A percentile compares a stretch with the other conserved stretches of the same genome.
Evolutionary conservation across 1,140 invertebrate genomes (phyloP).

Genomic region (Euwallacea fornicatus): DNA sequence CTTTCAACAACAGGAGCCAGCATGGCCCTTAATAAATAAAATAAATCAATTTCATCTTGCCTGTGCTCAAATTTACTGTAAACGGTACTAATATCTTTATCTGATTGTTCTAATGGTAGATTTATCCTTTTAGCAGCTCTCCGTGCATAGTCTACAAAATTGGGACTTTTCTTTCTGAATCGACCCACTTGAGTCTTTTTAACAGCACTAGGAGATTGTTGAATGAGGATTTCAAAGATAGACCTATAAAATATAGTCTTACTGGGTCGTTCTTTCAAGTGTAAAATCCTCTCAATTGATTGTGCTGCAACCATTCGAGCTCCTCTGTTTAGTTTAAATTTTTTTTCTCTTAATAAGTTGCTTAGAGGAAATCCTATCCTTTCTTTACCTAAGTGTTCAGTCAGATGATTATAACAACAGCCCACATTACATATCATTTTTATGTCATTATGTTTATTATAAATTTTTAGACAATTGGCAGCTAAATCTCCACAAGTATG

Average conservation of each 20-base stretch:
- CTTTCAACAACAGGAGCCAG: conserved; percentile 83
- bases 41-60: conserved; percentile 71
- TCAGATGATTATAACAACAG: conserved; percentile 87
- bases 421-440: conserved; percentile 76
- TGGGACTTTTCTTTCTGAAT: conserved; percentile 59
- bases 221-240: conserved; percentile 68
- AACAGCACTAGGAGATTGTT: conserved; percentile 50
- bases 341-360: conserved; percentile 58
- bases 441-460: conserved; percentile 61
- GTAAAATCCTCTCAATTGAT: conserved; percentile 67
- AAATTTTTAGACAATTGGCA: conserved; percentile 73
- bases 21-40: conserved; percentile 78
- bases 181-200: conserved; percentile 51
- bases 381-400: conserved; percentile 58
- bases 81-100: conserved; percentile 55
- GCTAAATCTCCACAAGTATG: conserved; percentile 89
- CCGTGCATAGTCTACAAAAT: conserved; percentile 66
- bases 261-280: conserved; percentile 60
- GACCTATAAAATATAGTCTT: conserved; percentile 71
- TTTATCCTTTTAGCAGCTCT: conserved; percentile 63
- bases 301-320: conserved; percentile 83
- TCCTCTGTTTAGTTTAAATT: conserved; percentile 69
- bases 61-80: conserved; percentile 54
- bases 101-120: conserved; percentile 47
- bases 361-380: conserved; percentile 70